phyloP scores from a whole-genome alignment of 2,113 vertebrate genomes.

The Hirundichthys speculiger region DNA sequence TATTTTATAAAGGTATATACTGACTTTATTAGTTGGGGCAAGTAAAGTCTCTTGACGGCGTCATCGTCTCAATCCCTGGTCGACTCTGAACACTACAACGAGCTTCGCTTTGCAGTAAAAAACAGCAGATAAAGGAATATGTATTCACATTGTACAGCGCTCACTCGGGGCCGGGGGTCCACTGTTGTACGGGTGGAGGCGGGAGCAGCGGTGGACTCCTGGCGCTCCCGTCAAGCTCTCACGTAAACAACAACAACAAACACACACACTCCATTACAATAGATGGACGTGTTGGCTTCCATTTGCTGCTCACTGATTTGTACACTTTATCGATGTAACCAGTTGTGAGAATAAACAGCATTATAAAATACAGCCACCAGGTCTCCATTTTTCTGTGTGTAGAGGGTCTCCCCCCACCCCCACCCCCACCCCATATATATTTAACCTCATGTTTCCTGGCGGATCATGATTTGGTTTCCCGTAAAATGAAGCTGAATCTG shows the following conservation, averaged over 20 bases:
- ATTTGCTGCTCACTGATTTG: conserved; percentile 86
- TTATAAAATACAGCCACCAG: conserved; percentile 40
- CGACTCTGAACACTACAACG: conserved; percentile 55
- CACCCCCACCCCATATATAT: too few relatives aligned
- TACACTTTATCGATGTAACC: conserved; percentile 91
- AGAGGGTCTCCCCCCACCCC: too few relatives aligned
- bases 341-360: conserved; percentile 92
- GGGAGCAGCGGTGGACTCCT: conserved; percentile 28
- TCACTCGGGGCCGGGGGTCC: conserved; percentile 46
- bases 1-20: conserved; percentile 95
- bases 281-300: conserved; percentile 73
- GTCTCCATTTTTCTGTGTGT: too few relatives aligned
- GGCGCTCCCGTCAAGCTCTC: conserved; percentile 49
- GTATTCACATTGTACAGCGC: conserved; percentile 56
- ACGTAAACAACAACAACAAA: conserved; percentile 47
- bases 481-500: too few relatives aligned
- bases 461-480: too few relatives aligned
- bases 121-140: conserved; percentile 39
- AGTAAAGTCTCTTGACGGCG: conserved; percentile 66
- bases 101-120: conserved; percentile 59
- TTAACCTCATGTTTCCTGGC: too few relatives aligned
- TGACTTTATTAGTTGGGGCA: conserved; percentile 77
- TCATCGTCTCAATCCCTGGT: conserved; percentile 76
- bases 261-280: conserved; percentile 52
- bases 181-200: conserved; percentile 20